Evolutionary conservation across 1,140 invertebrate genomes (phyloP), one percentile per base, ranked within the genome.

Genomic region (Lamellibrachia luymesi): DNA sequence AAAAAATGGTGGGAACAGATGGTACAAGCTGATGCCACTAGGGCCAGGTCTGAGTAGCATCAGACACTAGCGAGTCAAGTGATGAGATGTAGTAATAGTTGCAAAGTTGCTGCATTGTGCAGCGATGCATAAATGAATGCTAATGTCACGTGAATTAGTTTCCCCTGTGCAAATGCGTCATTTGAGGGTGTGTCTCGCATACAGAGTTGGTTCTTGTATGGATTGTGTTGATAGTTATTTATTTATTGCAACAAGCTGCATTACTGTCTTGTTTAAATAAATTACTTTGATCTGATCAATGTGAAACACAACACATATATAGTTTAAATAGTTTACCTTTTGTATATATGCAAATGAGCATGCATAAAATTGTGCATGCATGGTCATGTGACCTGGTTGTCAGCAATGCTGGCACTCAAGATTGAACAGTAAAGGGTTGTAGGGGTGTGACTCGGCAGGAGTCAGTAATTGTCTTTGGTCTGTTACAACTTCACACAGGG

Each of bases 61-160:
- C 7, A 80, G 8, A 10, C 64, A 38, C 38, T 38, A 38, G 38
- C 38, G 38, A 38, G 38, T 38, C 38, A 38, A 22, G 64, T 80
- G 8, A 80, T 22, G 13, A 22, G 64, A 10, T 80, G 64, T 80
- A 38, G 64, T 10, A 80, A 80, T 22, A 1, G 64, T 80, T 80
- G 13, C 64, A 4, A 22, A 80, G 25, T 80, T 80, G 64, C 25
- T 80, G 64, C 64, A 80, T 80, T 80, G 64, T 80, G 64, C 64
- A 80, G 64, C 64, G 64, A 80, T 80, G 64, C 64, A 80, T 80
- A 80, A 80, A 80, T 80, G 64, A 80, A 80, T 80, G 64, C 64
- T 80, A 80, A 80, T 17, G 64, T 80, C 64, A 80, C 13, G 64
- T 22, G 64, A 80, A 80, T 80, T 80, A 80, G 64, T 80, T 80